Percentiles rank a stretch among this genome's conserved stretches.
Evolutionary conservation across 2,113 vertebrate species (phyloP).

Genomic region (Alaudala cheleensis): DNA sequence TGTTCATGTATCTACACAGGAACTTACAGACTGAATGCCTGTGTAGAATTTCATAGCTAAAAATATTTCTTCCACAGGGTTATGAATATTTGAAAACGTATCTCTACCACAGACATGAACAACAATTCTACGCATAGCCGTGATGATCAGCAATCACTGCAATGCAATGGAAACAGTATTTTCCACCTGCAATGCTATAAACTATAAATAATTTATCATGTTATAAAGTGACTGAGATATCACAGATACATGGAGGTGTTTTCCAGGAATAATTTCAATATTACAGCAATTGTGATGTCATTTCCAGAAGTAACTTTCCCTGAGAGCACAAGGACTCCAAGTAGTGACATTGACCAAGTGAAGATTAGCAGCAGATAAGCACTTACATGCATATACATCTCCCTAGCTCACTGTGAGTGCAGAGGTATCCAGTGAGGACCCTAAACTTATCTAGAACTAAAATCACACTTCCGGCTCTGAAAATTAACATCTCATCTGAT

Average conservation of each 20-base stretch:
- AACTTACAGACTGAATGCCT: not conserved
- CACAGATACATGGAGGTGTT: not conserved
- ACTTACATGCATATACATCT: not conserved
- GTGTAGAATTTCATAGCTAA: not conserved
- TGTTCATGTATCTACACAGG: not conserved
- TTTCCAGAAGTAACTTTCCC: not conserved
- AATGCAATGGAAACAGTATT: not conserved
- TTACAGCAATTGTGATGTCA: not conserved
- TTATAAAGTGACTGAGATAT: not conserved
- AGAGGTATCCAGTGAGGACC: not conserved
- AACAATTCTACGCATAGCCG: not conserved
- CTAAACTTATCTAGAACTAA: not conserved
- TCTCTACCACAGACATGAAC: not conserved
- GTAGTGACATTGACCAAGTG: not conserved
- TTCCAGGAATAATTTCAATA: not conserved
- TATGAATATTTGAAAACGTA: slow-evolving; percentile 36
- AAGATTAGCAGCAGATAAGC: not conserved
- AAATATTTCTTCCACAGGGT: not conserved
- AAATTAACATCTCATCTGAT: not conserved
- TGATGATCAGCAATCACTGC: slow-evolving; percentile 5
- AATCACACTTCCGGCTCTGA: not conserved
- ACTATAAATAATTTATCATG: not conserved
- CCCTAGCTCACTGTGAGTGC: not conserved
- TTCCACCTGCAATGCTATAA: not conserved
- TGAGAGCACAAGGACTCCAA: not conserved